Percentiles rank a stretch among this genome's conserved stretches.
Conservation (phyloP, 2,113 vertebrate genomes). For the Heterochromis multidens region DNA sequence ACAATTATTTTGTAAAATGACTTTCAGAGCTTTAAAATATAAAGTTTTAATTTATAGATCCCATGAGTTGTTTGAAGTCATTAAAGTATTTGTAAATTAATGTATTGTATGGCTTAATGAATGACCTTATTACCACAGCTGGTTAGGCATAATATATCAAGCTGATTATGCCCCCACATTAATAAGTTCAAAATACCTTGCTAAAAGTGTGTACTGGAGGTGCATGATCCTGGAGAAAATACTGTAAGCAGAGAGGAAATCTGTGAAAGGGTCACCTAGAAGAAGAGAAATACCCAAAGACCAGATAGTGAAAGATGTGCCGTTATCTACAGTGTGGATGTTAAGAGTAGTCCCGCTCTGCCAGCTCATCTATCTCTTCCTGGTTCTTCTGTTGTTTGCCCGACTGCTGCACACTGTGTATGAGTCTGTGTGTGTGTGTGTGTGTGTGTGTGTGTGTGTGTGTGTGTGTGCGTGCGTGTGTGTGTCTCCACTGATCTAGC, state of each 20-base stretch:
- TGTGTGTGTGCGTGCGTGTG: background rate
- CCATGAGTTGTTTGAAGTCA: background rate
- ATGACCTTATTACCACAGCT: slow-evolving; percentile 17
- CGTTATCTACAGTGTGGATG: slow-evolving; percentile 22
- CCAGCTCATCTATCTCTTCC: slow-evolving; percentile 24
- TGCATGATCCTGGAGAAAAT: background rate
- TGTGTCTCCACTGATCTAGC: background rate
- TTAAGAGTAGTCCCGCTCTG: background rate
- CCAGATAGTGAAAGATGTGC: slow-evolving; percentile 8
- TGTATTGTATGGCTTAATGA: slow-evolving; percentile 1
- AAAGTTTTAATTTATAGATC: background rate
- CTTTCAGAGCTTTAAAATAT: background rate
- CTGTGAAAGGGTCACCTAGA: background rate
- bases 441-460: background rate
- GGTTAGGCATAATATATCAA: slow-evolving; percentile 22
- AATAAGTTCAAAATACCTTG: background rate
- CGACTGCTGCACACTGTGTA: background rate
- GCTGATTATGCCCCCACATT: slow-evolving; percentile 6
- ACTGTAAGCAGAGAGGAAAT: background rate
- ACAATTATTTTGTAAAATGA: background rate
- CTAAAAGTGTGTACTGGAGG: background rate
- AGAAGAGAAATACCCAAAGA: background rate
- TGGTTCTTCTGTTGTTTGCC: background rate
- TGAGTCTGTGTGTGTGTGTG: background rate
- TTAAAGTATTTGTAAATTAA: slow-evolving; percentile 33